Evolutionary conservation across 2,888 invertebrate genomes (phyloP), one percentile per base, ranked within the genome.

Genomic region (Octonoba sinensis): DNA sequence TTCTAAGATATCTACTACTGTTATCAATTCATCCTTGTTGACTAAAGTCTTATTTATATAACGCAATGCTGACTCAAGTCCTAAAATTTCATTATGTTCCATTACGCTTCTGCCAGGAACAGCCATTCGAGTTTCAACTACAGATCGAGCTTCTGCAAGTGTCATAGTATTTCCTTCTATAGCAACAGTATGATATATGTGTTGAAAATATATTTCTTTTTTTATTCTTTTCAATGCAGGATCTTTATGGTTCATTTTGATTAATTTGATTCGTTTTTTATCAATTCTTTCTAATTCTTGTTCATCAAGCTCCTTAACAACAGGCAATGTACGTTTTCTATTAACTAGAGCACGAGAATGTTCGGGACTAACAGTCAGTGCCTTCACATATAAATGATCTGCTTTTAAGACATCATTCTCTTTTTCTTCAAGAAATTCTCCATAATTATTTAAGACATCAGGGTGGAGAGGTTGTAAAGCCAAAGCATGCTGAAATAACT

Each of bases 91-190:
- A 90, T 98, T 98, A 88, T 99, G 99, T 87, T 99, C 99, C 86
- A 95, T 92, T 67, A 99, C 93, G 87, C 96, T 96, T 89, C 98
- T 98, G 0, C 96, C 94, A 0, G 93, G 94, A 87, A 94, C 89
- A 8, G 91, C 91, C 84, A 91, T 92, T 59, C 94, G 92, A 0
- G 97, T 98, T 89, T 99, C 98, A 24, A 99, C 91, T 83, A 99
- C 93, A 78, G 94, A 94, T 85, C 97, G 91, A 0, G 98, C 95
- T 88, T 99, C 96, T 24, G 94, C 93, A 57, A 99, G 90, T 2
- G 95, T 94, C 93, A 99, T 95, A 0, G 98, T 98, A 87, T 99
- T 99, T 0, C 98, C 98, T 90, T 99, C 99, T 85, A 99, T 96
- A 27, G 96, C 98, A 22, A 96, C 97, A 0, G 97, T 96, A 87